Conservation (phyloP, 2,797 vertebrate species). For the Neoniphon sammara region DNA sequence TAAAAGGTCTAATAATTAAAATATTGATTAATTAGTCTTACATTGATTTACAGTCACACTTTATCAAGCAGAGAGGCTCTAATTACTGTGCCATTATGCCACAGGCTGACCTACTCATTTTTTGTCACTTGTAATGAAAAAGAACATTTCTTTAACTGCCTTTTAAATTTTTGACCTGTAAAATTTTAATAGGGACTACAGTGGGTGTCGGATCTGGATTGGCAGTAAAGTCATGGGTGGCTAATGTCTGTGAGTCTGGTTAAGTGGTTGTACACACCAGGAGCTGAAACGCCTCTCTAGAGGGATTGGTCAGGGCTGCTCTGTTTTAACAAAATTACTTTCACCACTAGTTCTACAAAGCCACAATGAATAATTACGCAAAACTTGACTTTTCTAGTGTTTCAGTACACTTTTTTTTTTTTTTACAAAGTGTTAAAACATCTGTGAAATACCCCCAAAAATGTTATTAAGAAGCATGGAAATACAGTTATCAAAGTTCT, state of each 20-base stretch:
- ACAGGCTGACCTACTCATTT: conserved; percentile 91
- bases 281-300: conserved; percentile 83
- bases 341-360: conserved; percentile 54
- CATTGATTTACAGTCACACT: conserved; percentile 99
- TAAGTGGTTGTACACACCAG: conserved; percentile 89
- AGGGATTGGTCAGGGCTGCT: conserved; percentile 81
- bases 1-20: conserved; percentile 99
- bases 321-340: conserved; percentile 77
- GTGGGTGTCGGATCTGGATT: conserved; percentile 91
- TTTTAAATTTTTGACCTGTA: conserved; percentile 99
- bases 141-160: conserved; percentile 96
- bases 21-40: conserved; percentile 99
- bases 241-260: conserved; percentile 91
- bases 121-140: conserved; percentile 96
- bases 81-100: conserved; percentile 94
- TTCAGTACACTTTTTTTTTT: conserved; percentile 49
- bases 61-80: conserved; percentile 95
- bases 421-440: conserved; percentile 65
- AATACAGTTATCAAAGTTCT: conserved; percentile 80
- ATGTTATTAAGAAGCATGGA: conserved; percentile 77
- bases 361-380: conserved; percentile 71
- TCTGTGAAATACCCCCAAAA: conserved; percentile 66
- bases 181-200: conserved; percentile 98
- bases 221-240: conserved; percentile 93
- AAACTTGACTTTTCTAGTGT: conserved; percentile 74